Evolutionary conservation across 2,888 invertebrate genomes (phyloP), one percentile per base, ranked within the genome.

Genomic region (Hyppa rectilinea): DNA sequence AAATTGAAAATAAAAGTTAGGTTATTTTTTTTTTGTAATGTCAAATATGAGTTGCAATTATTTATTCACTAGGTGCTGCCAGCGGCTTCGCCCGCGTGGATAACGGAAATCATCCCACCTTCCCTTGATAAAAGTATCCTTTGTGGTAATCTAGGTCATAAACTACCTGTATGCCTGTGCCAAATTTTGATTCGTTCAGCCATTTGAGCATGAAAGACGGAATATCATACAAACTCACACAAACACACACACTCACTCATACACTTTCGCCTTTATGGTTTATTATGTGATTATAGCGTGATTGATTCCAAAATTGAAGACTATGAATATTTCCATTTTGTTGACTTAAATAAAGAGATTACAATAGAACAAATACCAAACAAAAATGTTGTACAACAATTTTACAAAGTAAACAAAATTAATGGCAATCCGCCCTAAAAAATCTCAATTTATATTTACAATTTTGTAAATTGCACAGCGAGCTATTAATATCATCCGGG

Each of bases 401-500:
- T 45, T 47, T 14, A 36, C 23, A 78, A 80, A 61, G 71, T 69
- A 82, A 85, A 84, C 84, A 81, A 82, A 81, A 87, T 87, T 82
- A 87, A 88, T 87, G 82, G 76, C 74, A 75, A 61, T 81, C 69
- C 82, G 78, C 76, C 77, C 76, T 38, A 69, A 79, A 85, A 86
- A 83, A 81, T 83, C 80, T 82, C 80, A 75, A 89, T 89, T 89
- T 87, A 87, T 88, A 82, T 91, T 90, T 89, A 88, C 89, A 92
- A 92, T 92, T 92, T 86, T 76, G 85, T 86, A 89, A 92, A 91
- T 91, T 90, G 89, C 90, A 88, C 87, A 86, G 91, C 91, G 90
- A 92, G 90, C 91, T 92, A 93, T 94, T 94, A 94, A 93, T 92
- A 91, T 86, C 88, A 90, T 87, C 87, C 88, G 89, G 90, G 88